Conservation (phyloP, 2,797 vertebrate genomes). For the Pseudocheirus occidentalis region DNA sequence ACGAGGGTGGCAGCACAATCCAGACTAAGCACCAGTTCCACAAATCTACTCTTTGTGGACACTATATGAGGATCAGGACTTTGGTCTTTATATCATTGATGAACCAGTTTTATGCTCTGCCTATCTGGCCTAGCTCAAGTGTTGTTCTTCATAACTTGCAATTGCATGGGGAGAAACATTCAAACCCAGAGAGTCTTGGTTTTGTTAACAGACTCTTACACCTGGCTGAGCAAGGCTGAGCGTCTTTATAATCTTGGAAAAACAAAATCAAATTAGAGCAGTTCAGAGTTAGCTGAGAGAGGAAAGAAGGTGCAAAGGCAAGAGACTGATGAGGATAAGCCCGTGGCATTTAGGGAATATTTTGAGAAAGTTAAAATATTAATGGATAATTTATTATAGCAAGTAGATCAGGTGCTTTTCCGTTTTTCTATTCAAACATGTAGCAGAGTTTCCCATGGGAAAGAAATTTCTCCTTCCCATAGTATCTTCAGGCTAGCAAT, state of each 20-base stretch:
- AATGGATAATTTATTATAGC: neutral
- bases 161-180: neutral
- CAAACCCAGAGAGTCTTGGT: neutral
- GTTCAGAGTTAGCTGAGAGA: neutral
- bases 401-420: neutral
- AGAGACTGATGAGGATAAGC: neutral
- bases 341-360: neutral
- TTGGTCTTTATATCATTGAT: neutral
- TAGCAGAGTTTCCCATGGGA: neutral
- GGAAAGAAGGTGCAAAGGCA: neutral
- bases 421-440: neutral
- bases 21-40: constrained; percentile 30
- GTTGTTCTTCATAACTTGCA: neutral
- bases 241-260: neutral
- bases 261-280: neutral
- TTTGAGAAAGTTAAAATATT: neutral
- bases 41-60: neutral
- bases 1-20: neutral
- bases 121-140: neutral
- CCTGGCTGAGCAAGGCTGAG: neutral
- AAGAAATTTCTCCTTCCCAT: neutral
- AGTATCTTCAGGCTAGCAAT: neutral
- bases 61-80: constrained; percentile 2
- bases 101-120: neutral
- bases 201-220: neutral